Conservation (phyloP, 2,113 vertebrate genomes). For the Prionailurus bengalensis region DNA sequence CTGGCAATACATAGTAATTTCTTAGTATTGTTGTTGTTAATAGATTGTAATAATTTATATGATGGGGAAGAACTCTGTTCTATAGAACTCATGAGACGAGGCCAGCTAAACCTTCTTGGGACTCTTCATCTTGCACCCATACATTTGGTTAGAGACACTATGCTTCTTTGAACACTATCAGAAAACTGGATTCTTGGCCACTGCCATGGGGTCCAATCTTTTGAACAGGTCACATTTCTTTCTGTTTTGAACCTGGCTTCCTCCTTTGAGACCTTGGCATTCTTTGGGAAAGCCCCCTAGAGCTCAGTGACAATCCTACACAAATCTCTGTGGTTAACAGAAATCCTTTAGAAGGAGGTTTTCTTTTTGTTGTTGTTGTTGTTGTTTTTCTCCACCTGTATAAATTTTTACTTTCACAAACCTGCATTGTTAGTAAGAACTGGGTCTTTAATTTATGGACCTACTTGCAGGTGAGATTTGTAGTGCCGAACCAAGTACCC, state of each 20-base stretch:
- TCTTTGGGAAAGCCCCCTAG: not conserved
- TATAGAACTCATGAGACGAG: not conserved
- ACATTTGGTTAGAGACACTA: not conserved
- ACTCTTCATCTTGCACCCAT: not conserved
- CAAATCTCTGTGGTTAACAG: not conserved
- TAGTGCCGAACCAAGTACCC: not conserved
- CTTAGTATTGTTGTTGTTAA: not conserved
- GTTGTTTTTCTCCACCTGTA: not conserved
- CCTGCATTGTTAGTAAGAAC: not conserved
- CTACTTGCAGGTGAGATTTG: not conserved
- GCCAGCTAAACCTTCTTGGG: not conserved
- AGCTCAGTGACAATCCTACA: not conserved
- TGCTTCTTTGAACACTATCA: not conserved
- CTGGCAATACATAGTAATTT: not conserved
- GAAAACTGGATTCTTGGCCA: not conserved
- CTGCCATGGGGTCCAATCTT: no score
- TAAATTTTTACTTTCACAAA: constrained; percentile 3
- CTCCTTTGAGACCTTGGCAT: not conserved
- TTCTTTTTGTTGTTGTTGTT: not conserved
- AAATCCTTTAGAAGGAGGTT: not conserved
- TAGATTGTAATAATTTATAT: constrained; percentile 3
- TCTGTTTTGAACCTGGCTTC: not conserved
- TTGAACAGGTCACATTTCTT: not conserved
- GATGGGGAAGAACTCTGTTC: not conserved
- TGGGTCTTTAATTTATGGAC: not conserved